A percentile compares a stretch with the other conserved stretches of the same genome.
These are phyloP conservation scores for Sibirionetta formosa DNA, from an alignment of 2,797 vertebrate genomes.

Conservation along the genomic window DNA sequence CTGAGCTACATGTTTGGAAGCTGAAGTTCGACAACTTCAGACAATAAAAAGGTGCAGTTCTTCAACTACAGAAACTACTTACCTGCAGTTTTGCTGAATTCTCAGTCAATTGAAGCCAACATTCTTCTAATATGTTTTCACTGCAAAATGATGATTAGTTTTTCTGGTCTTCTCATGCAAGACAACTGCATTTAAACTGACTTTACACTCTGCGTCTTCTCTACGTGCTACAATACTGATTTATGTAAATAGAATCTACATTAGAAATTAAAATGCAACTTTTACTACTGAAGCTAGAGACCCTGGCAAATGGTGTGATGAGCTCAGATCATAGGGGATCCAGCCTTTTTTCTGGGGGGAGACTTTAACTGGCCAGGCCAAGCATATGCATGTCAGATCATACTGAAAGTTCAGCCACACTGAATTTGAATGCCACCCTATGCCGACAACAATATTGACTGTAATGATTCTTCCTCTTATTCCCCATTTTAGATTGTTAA, in stretches of 20 bases:
- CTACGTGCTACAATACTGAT: rapidly evolving
- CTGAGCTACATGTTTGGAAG: too few species aligned
- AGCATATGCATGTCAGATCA: neutral
- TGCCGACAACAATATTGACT: neutral
- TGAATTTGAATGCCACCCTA: neutral
- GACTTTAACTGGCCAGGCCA: neutral
- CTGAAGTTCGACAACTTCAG: neutral
- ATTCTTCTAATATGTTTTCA: neutral
- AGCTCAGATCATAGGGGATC: neutral
- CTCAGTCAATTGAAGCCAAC: neutral
- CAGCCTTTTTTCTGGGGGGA: neutral
- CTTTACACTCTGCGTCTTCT: neutral
- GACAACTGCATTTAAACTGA: neutral
- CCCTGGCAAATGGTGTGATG: neutral
- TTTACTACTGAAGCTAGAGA: neutral
- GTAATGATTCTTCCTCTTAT: neutral
- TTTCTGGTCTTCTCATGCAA: neutral
- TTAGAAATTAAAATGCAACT: neutral
- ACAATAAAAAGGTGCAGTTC: neutral
- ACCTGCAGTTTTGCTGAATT: neutral
- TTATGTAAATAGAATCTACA: neutral
- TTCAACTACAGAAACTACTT: neutral
- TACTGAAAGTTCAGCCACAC: neutral
- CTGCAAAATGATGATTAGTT: neutral
- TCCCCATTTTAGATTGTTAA: neutral